Percentiles rank a stretch among this genome's conserved stretches.
Conservation (phyloP, 2,113 vertebrate genomes). For the Microtus pennsylvanicus region DNA sequence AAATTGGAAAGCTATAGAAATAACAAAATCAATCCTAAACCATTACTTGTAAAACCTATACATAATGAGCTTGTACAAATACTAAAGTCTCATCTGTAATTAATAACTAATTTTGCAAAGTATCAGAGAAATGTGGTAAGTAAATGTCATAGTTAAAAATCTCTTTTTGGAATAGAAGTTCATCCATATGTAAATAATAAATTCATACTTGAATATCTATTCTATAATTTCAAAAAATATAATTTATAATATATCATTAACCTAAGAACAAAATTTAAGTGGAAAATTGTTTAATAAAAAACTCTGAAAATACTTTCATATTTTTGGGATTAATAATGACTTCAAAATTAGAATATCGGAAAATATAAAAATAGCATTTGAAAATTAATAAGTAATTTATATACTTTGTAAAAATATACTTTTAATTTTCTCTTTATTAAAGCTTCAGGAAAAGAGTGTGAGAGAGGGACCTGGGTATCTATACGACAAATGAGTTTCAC, state of each 20-base stretch:
- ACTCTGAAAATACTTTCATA: background rate
- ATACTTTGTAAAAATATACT: background rate
- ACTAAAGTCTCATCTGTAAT: background rate
- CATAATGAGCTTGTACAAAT: background rate
- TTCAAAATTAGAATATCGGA: background rate
- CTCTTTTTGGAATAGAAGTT: background rate
- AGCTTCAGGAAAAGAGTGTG: background rate
- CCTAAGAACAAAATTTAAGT: background rate
- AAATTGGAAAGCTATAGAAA: background rate
- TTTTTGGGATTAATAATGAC: background rate
- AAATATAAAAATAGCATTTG: background rate
- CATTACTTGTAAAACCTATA: background rate
- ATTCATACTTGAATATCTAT: background rate
- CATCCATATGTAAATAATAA: background rate
- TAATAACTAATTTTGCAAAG: background rate
- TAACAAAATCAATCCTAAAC: background rate
- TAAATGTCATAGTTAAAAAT: background rate
- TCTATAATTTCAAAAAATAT: background rate
- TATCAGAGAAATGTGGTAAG: background rate
- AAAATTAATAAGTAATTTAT: background rate
- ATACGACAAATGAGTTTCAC: background rate
- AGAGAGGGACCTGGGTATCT: too few species aligned
- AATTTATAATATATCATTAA: background rate
- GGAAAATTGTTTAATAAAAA: background rate
- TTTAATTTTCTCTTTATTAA: too few species aligned